A percentile compares a stretch with the other conserved stretches of the same genome.
phyloP scores from a whole-genome alignment of 2,888 invertebrate genomes.

The Digitonthophagus gazella region DNA sequence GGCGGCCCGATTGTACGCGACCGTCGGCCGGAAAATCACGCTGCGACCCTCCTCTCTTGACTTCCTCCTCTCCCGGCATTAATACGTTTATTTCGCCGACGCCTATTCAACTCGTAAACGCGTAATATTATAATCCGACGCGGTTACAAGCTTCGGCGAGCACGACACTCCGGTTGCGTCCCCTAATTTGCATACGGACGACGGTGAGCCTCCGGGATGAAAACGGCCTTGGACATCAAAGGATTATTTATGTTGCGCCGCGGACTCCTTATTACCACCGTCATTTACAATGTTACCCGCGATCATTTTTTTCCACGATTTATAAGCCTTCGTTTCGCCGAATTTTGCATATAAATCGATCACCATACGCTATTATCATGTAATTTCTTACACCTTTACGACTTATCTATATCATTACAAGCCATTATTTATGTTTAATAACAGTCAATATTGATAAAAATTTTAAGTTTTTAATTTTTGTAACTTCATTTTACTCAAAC shows the following conservation, averaged over 20 bases:
- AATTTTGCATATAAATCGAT: background rate
- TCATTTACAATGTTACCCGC: background rate
- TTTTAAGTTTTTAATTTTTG: background rate
- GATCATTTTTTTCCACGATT: background rate
- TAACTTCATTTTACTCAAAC: no score
- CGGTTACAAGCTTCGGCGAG: background rate
- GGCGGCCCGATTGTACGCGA: conserved; percentile 8
- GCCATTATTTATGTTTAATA: background rate
- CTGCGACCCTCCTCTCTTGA: background rate
- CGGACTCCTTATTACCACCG: background rate
- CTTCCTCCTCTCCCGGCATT: no score
- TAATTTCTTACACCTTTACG: background rate
- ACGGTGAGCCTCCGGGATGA: no score
- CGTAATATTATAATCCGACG: background rate
- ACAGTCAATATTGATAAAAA: background rate
- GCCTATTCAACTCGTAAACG: background rate
- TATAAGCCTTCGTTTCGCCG: background rate
- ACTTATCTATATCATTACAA: background rate
- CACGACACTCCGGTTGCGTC: background rate
- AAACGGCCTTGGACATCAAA: background rate
- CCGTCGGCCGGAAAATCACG: conserved; percentile 6
- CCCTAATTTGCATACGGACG: background rate
- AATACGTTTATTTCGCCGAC: background rate
- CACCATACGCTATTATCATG: background rate
- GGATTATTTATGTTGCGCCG: background rate